Base-by-base conservation (phyloP, 2,113 vertebrate genomes). In the Solea solea region DNA sequence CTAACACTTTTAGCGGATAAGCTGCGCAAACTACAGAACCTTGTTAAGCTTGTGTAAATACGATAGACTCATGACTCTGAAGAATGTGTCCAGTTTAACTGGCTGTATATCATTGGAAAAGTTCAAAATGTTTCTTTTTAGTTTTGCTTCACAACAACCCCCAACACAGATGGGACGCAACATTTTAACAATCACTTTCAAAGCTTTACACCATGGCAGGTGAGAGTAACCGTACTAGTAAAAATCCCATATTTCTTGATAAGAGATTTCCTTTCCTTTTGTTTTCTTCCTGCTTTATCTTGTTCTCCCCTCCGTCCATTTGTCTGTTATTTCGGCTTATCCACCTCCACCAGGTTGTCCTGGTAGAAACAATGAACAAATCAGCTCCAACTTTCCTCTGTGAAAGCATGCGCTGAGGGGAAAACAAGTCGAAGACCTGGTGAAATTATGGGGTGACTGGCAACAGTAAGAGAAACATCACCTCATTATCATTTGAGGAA, bases 251-350 rank as follows among this genome's bases (percentile, higher is more conserved):
- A n/a, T 28, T 27, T 21, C 16, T 53, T 25, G 9, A 11, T 66
- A 48, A 8, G 16, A 25, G 5, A 0, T 53, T 49, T 50, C 58
- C 57, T 45, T 68, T 72, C 8, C 53, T 67, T 64, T 57, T 73
- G 56, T 68, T 63, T 72, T 67, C 44, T 21, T 61, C 53, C n/a
- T 25, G 70, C 25, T 50, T 57, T 74, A 83, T 81, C 63, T 34
- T 71, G 54, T 61, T 76, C 25, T 63, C 44, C 62, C 63, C 53
- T 54, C 10, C 12, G 42, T 72, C 57, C 51, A 28, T 63, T 59
- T 67, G 71, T 27, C 28, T 89, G 81, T 88, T 88, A 58, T 90
- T 87, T 3, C 39, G 62, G 16, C 87, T 92, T 90, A 91, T 90
- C 90, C 88, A 27, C 41, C 64, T 75, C 72, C 54, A 69, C 49